These are phyloP conservation scores for Andrena chrysosceles DNA, from an alignment of 2,888 invertebrate genomes.

Conservation along the genomic window DNA sequence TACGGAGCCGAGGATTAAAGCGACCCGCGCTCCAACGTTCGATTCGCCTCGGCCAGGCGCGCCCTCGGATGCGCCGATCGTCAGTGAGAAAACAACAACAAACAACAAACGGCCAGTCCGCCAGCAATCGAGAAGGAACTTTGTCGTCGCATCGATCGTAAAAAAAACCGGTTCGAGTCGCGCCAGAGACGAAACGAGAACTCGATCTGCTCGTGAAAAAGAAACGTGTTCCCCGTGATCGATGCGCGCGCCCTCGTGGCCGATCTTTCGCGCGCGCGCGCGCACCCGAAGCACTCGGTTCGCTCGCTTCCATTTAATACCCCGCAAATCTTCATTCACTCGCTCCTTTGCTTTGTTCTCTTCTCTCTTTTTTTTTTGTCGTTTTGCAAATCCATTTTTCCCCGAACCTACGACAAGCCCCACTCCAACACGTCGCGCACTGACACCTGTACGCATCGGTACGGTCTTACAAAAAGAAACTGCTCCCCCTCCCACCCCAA, in stretches of 20 bases:
- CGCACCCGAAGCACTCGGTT: slow-evolving; percentile 5
- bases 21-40: slow-evolving; percentile 58
- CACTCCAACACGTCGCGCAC: slow-evolving; percentile 62
- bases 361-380: background rate
- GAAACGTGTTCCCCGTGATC: slow-evolving; percentile 17
- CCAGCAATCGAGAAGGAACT: slow-evolving; percentile 56
- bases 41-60: slow-evolving; percentile 54
- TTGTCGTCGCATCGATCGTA: slow-evolving; percentile 36
- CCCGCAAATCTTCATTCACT: background rate
- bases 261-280: slow-evolving; percentile 29
- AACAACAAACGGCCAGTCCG: slow-evolving; percentile 35
- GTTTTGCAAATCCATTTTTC: background rate
- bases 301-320: slow-evolving; percentile 6
- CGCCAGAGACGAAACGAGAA: slow-evolving; percentile 35
- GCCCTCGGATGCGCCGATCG: slow-evolving; percentile 30
- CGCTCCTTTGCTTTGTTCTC: background rate
- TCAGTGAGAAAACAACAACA: slow-evolving; percentile 39
- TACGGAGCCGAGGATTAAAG: slow-evolving; percentile 46
- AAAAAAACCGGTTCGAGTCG: slow-evolving; percentile 15
- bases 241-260: background rate
- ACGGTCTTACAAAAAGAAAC: slow-evolving; percentile 28
- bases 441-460: slow-evolving; percentile 61
- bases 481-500: background rate
- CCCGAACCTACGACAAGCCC: slow-evolving; percentile 61
- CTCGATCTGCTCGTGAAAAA: slow-evolving; percentile 21